These are phyloP conservation scores for Drosophila pseudoobscura DNA, from an alignment of 1,140 invertebrate species.

Conservation along the genomic window DNA sequence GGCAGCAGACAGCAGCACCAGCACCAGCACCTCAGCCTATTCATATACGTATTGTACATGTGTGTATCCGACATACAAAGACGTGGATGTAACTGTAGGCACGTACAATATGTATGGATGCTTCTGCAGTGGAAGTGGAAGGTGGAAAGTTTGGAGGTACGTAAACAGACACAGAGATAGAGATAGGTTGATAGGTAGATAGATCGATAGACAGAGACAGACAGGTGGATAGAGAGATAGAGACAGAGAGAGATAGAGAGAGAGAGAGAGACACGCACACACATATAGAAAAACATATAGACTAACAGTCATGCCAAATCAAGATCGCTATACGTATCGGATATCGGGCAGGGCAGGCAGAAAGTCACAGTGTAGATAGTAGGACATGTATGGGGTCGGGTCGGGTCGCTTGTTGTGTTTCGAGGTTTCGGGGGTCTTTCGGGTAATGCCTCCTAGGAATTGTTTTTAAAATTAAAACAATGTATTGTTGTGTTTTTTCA, in stretches of 20 bases:
- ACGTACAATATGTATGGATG: slow-evolving; percentile 8
- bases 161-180: slow-evolving; percentile 23
- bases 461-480: slow-evolving; percentile 47
- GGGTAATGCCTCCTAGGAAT: slow-evolving; percentile 39
- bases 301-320: slow-evolving; percentile 77
- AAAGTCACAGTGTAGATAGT: slow-evolving; percentile 44
- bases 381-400: slow-evolving; percentile 34
- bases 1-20: slow-evolving; percentile 33
- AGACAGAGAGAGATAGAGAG: slow-evolving; percentile 19
- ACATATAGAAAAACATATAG: slow-evolving; percentile 69
- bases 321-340: slow-evolving; percentile 67
- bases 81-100: slow-evolving; percentile 22
- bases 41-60: slow-evolving; percentile 8
- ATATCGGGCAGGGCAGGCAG: slow-evolving; percentile 59
- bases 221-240: neutral
- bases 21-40: slow-evolving; percentile 51
- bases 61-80: slow-evolving; percentile 12
- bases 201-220: slow-evolving; percentile 8
- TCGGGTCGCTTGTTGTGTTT: slow-evolving; percentile 15
- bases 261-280: slow-evolving; percentile 48
- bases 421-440: neutral
- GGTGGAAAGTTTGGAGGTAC: slow-evolving; percentile 22
- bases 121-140: slow-evolving; percentile 26
- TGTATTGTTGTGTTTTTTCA: slow-evolving; percentile 73
- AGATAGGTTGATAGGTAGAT: slow-evolving; percentile 14